Evolutionary conservation across 2,113 vertebrate genomes (phyloP).

Genomic region (Eira barbara): DNA sequence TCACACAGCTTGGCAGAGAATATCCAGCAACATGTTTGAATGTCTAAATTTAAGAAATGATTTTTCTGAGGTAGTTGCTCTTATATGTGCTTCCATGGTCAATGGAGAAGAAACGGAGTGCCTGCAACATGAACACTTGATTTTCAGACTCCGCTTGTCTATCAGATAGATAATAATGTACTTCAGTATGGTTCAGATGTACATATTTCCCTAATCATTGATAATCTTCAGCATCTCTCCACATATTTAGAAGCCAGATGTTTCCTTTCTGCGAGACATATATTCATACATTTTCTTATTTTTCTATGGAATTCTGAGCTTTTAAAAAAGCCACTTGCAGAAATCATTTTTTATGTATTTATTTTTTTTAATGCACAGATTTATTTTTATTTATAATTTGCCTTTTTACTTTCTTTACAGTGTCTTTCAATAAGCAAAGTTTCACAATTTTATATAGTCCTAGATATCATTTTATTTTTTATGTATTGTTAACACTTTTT

Average conservation of each 20-base stretch:
- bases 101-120: background rate
- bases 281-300: background rate
- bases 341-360: background rate
- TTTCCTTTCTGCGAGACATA: background rate
- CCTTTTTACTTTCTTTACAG: background rate
- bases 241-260: background rate
- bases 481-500: background rate
- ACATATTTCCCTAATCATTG: background rate
- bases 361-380: background rate
- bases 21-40: background rate
- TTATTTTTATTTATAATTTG: background rate
- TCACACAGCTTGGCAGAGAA: background rate
- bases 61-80: background rate
- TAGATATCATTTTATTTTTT: background rate
- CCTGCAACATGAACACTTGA: background rate
- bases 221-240: background rate
- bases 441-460: background rate
- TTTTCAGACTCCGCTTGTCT: background rate
- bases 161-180: background rate
- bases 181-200: background rate
- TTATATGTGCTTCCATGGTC: background rate
- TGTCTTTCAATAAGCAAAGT: background rate
- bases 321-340: background rate
- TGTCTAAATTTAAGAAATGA: background rate
- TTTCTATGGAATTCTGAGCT: background rate